Conservation (phyloP, 2,797 vertebrate genomes). For the Enteromius unitaeniatus region DNA sequence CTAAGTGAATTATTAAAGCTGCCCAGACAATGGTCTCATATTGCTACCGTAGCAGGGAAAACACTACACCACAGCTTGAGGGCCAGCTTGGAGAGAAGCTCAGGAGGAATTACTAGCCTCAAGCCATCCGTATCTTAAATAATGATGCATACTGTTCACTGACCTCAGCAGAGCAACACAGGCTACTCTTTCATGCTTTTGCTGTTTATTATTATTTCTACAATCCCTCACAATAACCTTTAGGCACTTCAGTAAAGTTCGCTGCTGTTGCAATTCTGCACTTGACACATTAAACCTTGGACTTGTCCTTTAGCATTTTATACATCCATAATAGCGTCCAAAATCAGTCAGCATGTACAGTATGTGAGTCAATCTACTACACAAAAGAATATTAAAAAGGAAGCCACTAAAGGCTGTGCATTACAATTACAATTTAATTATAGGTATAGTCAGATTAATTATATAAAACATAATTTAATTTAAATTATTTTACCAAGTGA, state of each 20-base stretch:
- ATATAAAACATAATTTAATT: background rate
- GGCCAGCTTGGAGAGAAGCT: conserved; percentile 37
- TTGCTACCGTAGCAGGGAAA: background rate
- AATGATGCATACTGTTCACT: conserved; percentile 74
- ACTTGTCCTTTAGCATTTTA: conserved; percentile 24
- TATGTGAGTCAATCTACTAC: background rate
- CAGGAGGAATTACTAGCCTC: conserved; percentile 40
- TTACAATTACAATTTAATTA: background rate
- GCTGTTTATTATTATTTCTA: conserved; percentile 4
- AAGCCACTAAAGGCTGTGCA: background rate
- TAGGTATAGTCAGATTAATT: background rate
- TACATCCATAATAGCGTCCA: background rate
- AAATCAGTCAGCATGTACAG: background rate
- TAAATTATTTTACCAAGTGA: background rate
- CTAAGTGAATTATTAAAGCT: conserved; percentile 32
- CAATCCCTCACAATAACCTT: background rate
- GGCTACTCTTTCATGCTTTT: background rate
- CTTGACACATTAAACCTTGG: background rate
- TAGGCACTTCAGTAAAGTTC: background rate
- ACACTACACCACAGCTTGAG: conserved; percentile 32
- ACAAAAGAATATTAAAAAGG: background rate
- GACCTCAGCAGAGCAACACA: conserved; percentile 57
- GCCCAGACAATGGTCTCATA: conserved; percentile 18
- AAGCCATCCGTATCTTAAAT: conserved; percentile 29
- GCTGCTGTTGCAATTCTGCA: background rate